Percentiles rank a stretch among this genome's conserved stretches.
Conservation (phyloP, 2,888 invertebrate genomes). For the Agrotis clavis region DNA sequence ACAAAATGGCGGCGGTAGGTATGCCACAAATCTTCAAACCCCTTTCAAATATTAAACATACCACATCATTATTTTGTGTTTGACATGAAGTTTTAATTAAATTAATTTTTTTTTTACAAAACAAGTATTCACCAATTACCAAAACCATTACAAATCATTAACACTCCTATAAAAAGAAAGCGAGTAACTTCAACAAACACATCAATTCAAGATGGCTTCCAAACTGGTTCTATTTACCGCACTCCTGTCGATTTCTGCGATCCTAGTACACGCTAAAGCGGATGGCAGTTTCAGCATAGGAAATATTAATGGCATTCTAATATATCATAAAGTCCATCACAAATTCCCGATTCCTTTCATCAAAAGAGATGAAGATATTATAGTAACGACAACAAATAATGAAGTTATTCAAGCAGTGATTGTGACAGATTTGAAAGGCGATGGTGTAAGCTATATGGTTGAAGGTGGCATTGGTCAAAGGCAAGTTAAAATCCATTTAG, state of each 20-base stretch:
- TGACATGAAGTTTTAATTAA: too few relatives aligned
- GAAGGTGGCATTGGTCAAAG: conserved; percentile 66
- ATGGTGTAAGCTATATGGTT: conserved; percentile 59
- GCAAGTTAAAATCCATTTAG: conserved; percentile 66
- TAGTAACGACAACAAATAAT: conserved; percentile 33
- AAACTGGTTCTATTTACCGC: conserved; percentile 26
- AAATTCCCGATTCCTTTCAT: conserved; percentile 60
- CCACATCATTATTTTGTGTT: too few relatives aligned
- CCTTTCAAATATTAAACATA: too few relatives aligned
- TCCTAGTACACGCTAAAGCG: background rate
- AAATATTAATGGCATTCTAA: conserved; percentile 45
- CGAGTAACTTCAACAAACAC: background rate
- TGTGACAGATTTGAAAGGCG: conserved; percentile 66
- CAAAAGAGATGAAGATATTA: conserved; percentile 58
- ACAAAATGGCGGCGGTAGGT: too few relatives aligned
- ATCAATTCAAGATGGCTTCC: conserved; percentile 39
- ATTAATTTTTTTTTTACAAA: background rate
- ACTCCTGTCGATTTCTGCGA: conserved; percentile 29
- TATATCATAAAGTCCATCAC: conserved; percentile 62
- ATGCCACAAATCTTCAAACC: too few relatives aligned
- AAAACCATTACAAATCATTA: conserved; percentile 28
- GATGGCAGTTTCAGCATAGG: conserved; percentile 37
- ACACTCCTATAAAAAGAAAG: conserved; percentile 19
- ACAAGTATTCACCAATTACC: background rate
- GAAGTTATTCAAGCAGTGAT: conserved; percentile 63